Evolutionary conservation across 2,888 invertebrate genomes (phyloP).

Genomic region (Dasypolia templi): DNA sequence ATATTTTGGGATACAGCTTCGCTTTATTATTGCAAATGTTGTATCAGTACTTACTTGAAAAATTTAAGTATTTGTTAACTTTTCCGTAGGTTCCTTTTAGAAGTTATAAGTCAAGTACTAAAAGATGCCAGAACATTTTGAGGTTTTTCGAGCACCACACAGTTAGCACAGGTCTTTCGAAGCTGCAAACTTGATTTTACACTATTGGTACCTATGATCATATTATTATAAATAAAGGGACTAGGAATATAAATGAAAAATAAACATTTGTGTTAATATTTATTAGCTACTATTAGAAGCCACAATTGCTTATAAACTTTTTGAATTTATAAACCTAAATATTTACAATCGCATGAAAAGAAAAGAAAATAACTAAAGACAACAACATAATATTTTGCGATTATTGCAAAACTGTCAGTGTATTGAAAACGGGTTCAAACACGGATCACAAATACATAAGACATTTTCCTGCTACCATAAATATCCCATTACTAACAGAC

Average conservation of each 20-base stretch:
- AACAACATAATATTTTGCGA: constrained; percentile 29
- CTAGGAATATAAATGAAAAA: constrained; percentile 47
- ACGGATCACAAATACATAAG: constrained; percentile 22
- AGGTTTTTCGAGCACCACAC: too few species aligned
- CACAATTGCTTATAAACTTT: constrained; percentile 74
- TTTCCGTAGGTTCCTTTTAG: too few species aligned
- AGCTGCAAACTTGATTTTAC: too few species aligned
- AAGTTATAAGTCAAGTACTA: too few species aligned
- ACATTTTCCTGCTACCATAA: constrained; percentile 36
- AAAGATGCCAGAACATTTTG: too few species aligned
- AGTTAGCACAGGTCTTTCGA: too few species aligned
- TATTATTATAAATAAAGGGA: background rate
- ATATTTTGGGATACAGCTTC: too few species aligned
- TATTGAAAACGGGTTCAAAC: constrained; percentile 29
- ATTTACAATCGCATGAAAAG: constrained; percentile 70
- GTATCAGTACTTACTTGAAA: too few species aligned
- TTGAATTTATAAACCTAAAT: constrained; percentile 71
- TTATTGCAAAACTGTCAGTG: constrained; percentile 20
- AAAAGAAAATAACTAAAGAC: constrained; percentile 27
- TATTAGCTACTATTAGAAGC: constrained; percentile 84
- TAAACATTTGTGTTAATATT: constrained; percentile 74
- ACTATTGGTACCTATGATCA: background rate
- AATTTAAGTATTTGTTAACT: too few species aligned
- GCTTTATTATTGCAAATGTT: too few species aligned
- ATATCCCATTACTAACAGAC: constrained; percentile 40